A percentile compares a stretch with the other conserved stretches of the same genome.
These are phyloP conservation scores for Balearica regulorum DNA, from an alignment of 2,797 vertebrate species.

Conservation along the genomic window DNA sequence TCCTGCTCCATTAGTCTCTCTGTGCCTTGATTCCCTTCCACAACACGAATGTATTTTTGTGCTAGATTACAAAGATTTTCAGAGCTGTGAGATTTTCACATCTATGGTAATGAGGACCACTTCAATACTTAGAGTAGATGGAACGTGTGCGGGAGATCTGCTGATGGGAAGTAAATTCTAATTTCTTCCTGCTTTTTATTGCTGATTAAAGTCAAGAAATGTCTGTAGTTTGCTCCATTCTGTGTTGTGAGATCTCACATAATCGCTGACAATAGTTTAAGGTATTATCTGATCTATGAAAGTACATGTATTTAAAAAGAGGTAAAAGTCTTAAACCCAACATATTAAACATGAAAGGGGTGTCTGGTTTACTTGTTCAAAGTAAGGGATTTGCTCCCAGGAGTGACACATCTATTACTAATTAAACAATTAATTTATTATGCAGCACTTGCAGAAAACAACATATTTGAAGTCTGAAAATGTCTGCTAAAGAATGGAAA, in stretches of 20 bases:
- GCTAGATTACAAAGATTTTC: background rate
- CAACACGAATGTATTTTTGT: background rate
- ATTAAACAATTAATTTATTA: slow-evolving; percentile 73
- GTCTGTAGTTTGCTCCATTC: slow-evolving; percentile 68
- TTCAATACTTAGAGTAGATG: background rate
- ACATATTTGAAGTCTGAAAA: slow-evolving; percentile 68
- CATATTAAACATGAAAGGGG: slow-evolving; percentile 67
- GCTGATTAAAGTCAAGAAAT: slow-evolving; percentile 74
- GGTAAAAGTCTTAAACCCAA: slow-evolving; percentile 74
- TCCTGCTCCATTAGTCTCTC: background rate
- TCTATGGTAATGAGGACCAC: slow-evolving; percentile 24
- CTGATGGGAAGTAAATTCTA: slow-evolving; percentile 73
- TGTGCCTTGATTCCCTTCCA: background rate
- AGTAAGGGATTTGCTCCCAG: slow-evolving; percentile 55
- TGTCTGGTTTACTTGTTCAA: slow-evolving; percentile 68
- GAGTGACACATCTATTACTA: slow-evolving; percentile 69
- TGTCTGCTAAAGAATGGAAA: slow-evolving; percentile 70
- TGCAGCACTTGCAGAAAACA: slow-evolving; percentile 67
- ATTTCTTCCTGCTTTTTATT: slow-evolving; percentile 68
- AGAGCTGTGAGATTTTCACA: background rate
- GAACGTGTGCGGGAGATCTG: slow-evolving; percentile 56
- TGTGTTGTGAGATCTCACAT: slow-evolving; percentile 74
- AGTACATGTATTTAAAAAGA: slow-evolving; percentile 65
- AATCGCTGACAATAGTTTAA: slow-evolving; percentile 78
- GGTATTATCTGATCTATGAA: slow-evolving; percentile 77